These are phyloP conservation scores for Sisor rabdophorus DNA, from an alignment of 2,113 vertebrate species.

Conservation along the genomic window DNA sequence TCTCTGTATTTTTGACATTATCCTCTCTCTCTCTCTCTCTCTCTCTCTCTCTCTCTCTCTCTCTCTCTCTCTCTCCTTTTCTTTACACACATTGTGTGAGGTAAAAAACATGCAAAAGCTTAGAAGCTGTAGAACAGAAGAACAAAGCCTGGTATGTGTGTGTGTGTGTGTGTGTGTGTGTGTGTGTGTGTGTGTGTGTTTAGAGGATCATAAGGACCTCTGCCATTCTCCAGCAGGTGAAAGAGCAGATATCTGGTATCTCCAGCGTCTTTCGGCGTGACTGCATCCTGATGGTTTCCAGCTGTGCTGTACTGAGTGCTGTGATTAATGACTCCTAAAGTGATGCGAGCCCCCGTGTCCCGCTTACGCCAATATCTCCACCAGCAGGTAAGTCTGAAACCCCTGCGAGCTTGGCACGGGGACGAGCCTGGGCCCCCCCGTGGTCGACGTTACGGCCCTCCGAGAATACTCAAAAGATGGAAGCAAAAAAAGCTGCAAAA, in stretches of 20 bases:
- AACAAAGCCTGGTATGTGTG: conserved; percentile 29
- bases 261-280: conserved; percentile 25
- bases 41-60: no score
- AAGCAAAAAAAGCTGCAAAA: background rate
- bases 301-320: conserved; percentile 57
- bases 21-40: no score
- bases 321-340: conserved; percentile 62
- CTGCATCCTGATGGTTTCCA: conserved; percentile 65
- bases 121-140: background rate
- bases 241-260: conserved; percentile 48
- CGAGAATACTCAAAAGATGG: background rate
- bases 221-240: conserved; percentile 33
- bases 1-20: no score
- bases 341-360: conserved; percentile 50
- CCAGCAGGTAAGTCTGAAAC: conserved; percentile 50
- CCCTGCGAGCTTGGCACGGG: conserved; percentile 37
- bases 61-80: no score
- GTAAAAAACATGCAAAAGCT: background rate
- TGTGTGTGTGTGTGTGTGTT: conserved; percentile 17
- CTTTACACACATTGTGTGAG: background rate
- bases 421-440: conserved; percentile 44
- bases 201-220: conserved; percentile 17
- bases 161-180: conserved; percentile 14
- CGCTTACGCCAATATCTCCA: conserved; percentile 59
- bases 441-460: background rate